Percentiles rank a stretch among this genome's conserved stretches.
Conservation (phyloP, 2,113 vertebrate genomes). For the Bambusicola thoracicus region DNA sequence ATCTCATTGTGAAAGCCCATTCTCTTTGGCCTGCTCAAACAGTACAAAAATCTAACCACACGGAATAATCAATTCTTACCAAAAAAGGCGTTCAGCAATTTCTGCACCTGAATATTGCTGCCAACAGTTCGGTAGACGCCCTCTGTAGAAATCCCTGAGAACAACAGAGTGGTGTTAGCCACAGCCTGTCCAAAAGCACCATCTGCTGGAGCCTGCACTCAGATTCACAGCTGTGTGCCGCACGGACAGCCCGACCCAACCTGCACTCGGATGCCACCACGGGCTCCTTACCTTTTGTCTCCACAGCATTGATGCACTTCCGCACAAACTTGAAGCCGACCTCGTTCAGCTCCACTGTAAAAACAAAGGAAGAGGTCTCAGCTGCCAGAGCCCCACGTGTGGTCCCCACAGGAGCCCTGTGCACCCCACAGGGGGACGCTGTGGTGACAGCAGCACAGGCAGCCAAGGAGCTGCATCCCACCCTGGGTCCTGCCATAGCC, state of each 20-base stretch:
- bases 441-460: not conserved
- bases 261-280: no score
- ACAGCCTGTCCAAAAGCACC: not conserved
- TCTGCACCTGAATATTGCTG: constrained; percentile 98
- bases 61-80: constrained; percentile 77
- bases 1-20: fast-evolving
- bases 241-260: no score
- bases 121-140: constrained; percentile 95
- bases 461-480: not conserved
- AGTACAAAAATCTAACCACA: not conserved
- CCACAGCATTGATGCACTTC: constrained; percentile 94
- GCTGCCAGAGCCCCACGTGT: not conserved
- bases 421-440: no score
- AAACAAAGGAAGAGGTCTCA: constrained; percentile 33
- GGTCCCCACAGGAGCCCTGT: no score
- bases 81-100: constrained; percentile 94
- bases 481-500: not conserved
- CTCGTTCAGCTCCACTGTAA: constrained; percentile 94
- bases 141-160: constrained; percentile 87
- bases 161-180: not conserved
- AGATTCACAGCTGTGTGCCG: not conserved
- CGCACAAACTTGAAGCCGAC: constrained; percentile 94
- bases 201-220: constrained; percentile 12
- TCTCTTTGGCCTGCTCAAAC: not conserved
- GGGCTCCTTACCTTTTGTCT: constrained; percentile 86